A percentile compares a stretch with the other conserved stretches of the same genome.
Conservation (phyloP, 1,140 invertebrate species). For the Drosophila nigrodunni region DNA sequence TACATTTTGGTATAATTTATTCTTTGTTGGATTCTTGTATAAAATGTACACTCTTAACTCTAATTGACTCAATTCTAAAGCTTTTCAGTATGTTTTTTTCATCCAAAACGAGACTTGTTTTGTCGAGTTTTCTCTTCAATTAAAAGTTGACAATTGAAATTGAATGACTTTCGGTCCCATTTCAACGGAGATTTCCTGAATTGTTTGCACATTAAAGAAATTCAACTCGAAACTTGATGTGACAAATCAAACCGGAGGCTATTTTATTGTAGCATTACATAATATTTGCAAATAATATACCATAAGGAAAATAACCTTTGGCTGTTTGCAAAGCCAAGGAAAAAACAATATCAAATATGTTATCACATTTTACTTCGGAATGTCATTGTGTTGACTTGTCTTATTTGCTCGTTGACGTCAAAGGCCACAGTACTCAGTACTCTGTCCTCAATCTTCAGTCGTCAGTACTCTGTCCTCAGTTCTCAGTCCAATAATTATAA, state of each 20-base stretch:
- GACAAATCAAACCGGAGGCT: conserved; percentile 22
- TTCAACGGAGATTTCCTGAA: not conserved
- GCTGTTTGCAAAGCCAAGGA: conserved; percentile 39
- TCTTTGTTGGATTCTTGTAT: no score
- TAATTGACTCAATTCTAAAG: not conserved
- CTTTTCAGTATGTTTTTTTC: not conserved
- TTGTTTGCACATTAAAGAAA: conserved; percentile 27
- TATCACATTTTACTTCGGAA: conserved; percentile 48
- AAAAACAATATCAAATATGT: conserved; percentile 60
- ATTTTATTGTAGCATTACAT: not conserved
- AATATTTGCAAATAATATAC: conserved; percentile 46
- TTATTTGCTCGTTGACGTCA: conserved; percentile 52
- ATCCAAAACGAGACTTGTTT: conserved; percentile 6
- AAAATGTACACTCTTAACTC: not conserved
- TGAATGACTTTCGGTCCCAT: conserved; percentile 8
- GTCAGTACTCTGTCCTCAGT: conserved; percentile 17
- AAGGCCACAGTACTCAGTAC: conserved; percentile 35
- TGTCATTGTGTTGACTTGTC: conserved; percentile 52
- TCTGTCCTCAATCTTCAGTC: no score
- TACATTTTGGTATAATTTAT: no score
- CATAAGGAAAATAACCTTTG: conserved; percentile 34
- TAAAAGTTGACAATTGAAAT: conserved; percentile 60
- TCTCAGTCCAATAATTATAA: conserved; percentile 48
- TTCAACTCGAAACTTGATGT: conserved; percentile 16
- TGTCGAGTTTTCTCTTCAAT: conserved; percentile 39